Percentiles rank a stretch among this genome's conserved stretches.
These are phyloP conservation scores for Carassius carassius DNA, from an alignment of 2,113 vertebrate genomes.

Conservation along the genomic window DNA sequence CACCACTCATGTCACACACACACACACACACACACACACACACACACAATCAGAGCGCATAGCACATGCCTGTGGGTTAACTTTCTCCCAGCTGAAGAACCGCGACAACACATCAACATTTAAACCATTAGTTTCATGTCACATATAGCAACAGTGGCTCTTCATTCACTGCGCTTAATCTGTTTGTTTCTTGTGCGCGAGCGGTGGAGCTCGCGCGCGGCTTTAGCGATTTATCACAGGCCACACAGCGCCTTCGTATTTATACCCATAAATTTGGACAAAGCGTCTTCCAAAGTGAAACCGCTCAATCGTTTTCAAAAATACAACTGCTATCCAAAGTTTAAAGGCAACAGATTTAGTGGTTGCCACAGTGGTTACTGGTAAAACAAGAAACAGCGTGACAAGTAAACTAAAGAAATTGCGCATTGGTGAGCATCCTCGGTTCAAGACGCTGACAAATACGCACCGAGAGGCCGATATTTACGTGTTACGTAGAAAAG, in stretches of 20 bases:
- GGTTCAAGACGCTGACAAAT: background rate
- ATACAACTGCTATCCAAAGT: background rate
- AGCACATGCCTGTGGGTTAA: slow-evolving; percentile 52
- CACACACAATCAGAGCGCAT: slow-evolving; percentile 50
- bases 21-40: slow-evolving; percentile 22
- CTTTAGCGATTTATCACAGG: slow-evolving; percentile 44
- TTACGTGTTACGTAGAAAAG: background rate
- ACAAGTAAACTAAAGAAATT: slow-evolving; percentile 37
- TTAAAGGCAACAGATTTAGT: background rate
- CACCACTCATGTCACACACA: slow-evolving; percentile 47
- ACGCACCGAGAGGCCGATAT: background rate
- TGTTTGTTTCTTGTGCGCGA: slow-evolving; percentile 70
- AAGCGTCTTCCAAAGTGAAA: slow-evolving; percentile 18
- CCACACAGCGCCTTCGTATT: slow-evolving; percentile 68
- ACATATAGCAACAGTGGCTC: slow-evolving; percentile 66
- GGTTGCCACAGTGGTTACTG: background rate
- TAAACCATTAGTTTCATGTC: slow-evolving; percentile 66
- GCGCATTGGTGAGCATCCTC: slow-evolving; percentile 27
- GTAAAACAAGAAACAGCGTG: slow-evolving; percentile 19
- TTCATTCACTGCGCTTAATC: slow-evolving; percentile 71
- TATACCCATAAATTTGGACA: slow-evolving; percentile 58
- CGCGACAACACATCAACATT: slow-evolving; percentile 64
- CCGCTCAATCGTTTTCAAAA: background rate
- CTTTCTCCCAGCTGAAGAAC: slow-evolving; percentile 52
- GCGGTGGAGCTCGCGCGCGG: slow-evolving; percentile 49